Conservation (phyloP, 37 sponge, comb jelly and placozoan genomes). For the Chondrosia reniformis region DNA sequence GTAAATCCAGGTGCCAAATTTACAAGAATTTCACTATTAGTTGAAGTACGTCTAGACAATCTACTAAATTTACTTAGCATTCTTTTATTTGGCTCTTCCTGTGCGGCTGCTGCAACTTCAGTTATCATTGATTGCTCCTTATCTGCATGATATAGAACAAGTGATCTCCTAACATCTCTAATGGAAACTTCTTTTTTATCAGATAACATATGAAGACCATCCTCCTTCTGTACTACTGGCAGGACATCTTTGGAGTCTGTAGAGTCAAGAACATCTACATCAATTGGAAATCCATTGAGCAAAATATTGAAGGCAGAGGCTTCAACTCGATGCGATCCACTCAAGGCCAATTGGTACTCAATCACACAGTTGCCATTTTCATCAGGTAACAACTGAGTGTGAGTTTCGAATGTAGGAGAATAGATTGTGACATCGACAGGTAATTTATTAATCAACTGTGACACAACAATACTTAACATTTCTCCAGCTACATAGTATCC, state of each 20-base stretch:
- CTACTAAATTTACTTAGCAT: too few relatives aligned
- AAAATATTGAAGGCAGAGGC: slow-evolving; percentile 19
- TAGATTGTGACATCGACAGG: slow-evolving; percentile 7
- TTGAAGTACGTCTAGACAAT: too few relatives aligned
- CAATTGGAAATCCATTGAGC: slow-evolving; percentile 13
- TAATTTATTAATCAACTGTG: neutral
- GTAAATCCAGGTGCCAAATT: too few relatives aligned
- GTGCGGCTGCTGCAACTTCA: neutral
- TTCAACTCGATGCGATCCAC: slow-evolving; percentile 2
- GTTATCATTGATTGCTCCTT: neutral
- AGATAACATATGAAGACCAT: neutral
- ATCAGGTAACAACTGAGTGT: neutral
- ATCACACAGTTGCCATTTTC: neutral
- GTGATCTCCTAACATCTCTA: neutral
- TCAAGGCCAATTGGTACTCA: slow-evolving; percentile 11
- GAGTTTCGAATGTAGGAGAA: slow-evolving; percentile 1
- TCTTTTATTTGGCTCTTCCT: neutral
- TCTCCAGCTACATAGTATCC: slow-evolving; percentile 19
- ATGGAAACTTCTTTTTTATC: neutral
- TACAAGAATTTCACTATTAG: too few relatives aligned
- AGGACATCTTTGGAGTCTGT: neutral
- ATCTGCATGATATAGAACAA: neutral
- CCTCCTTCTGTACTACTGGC: slow-evolving; percentile 11
- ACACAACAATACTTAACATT: neutral
- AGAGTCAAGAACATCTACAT: slow-evolving; percentile 11